A percentile compares a stretch with the other conserved stretches of the same genome.
These are phyloP conservation scores for Puntigrus tetrazona DNA, from an alignment of 2,113 vertebrate genomes.

Conservation along the genomic window DNA sequence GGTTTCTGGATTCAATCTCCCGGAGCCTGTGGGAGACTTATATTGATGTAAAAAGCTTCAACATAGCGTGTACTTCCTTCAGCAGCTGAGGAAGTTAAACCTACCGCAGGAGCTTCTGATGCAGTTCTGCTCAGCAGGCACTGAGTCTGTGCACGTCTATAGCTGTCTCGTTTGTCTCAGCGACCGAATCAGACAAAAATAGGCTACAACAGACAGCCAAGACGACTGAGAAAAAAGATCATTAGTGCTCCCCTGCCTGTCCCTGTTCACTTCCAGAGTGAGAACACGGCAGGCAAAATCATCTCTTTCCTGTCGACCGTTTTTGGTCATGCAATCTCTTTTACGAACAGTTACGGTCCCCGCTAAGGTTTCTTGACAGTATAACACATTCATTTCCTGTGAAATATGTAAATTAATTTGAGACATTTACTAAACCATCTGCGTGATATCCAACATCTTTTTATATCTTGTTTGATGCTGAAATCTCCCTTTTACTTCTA, in stretches of 20 bases:
- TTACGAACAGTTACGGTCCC: neutral
- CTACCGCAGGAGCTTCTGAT: neutral
- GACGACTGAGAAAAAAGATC: neutral
- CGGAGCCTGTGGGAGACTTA: neutral
- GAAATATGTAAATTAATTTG: neutral
- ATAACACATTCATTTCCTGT: neutral
- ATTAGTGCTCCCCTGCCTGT: neutral
- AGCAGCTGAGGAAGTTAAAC: neutral
- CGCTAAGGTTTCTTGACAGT: neutral
- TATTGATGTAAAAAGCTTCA: neutral
- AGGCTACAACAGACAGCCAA: neutral
- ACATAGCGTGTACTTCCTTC: no score
- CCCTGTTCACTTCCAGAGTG: neutral
- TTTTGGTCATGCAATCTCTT: neutral
- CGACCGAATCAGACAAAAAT: neutral
- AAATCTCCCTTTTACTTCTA: neutral
- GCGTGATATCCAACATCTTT: neutral
- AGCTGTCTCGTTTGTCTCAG: neutral
- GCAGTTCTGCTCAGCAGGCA: neutral
- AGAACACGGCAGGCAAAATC: neutral
- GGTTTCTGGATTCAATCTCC: neutral
- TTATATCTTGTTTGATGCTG: neutral
- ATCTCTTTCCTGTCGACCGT: neutral
- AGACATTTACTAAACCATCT: neutral
- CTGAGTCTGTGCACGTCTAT: neutral